Conservation (phyloP, 1,140 invertebrate species). For the Prorops nasuta region DNA sequence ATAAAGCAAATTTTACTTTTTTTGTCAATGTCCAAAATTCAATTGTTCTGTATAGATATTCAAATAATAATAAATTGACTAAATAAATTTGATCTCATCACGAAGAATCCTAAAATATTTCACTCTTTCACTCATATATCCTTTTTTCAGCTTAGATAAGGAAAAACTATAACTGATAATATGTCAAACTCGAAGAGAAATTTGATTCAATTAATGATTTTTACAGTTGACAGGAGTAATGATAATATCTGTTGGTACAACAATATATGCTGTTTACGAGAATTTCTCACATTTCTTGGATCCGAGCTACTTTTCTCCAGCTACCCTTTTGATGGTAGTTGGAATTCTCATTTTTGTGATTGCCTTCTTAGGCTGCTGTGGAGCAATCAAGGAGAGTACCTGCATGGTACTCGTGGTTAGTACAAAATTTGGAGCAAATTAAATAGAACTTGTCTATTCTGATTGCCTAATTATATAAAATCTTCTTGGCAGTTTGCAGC, state of each 20-base stretch:
- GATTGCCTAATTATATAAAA: neutral
- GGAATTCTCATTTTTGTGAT: conserved; percentile 77
- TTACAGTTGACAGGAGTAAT: conserved; percentile 70
- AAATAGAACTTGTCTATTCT: neutral
- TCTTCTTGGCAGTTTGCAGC: conserved; percentile 72
- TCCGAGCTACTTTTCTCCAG: conserved; percentile 68
- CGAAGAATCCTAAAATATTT: too few species aligned
- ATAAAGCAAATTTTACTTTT: too few species aligned
- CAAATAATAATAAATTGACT: too few species aligned
- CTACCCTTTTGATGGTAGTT: conserved; percentile 72
- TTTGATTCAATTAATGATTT: too few species aligned
- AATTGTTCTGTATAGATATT: too few species aligned
- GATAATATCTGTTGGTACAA: conserved; percentile 75
- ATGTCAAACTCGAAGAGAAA: too few species aligned
- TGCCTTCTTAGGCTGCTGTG: conserved; percentile 78
- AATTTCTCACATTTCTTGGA: conserved; percentile 73
- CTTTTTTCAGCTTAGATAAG: too few species aligned
- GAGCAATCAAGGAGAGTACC: conserved; percentile 79
- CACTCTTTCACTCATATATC: too few species aligned
- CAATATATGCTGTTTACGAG: conserved; percentile 71
- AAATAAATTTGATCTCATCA: too few species aligned
- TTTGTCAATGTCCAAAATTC: too few species aligned
- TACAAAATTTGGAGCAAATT: neutral
- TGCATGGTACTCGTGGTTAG: conserved; percentile 68
- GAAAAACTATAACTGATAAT: too few species aligned